Conservation (phyloP, 2,797 vertebrate genomes). For the Thaleichthys pacificus region DNA sequence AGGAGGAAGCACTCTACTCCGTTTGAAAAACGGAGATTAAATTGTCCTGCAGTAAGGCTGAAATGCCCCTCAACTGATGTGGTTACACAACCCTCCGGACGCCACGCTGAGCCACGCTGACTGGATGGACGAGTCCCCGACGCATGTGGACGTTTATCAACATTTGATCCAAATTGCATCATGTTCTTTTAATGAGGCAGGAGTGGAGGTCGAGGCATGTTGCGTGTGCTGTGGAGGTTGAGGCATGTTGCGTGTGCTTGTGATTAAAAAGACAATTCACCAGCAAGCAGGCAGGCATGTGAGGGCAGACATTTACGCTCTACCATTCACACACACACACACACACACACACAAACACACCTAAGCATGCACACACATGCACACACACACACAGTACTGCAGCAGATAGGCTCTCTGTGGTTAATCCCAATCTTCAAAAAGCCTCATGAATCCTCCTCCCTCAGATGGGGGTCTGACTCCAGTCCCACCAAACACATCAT, state of each 20-base stretch:
- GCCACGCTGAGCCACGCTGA: slow-evolving; percentile 30
- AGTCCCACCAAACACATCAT: slow-evolving; percentile 43
- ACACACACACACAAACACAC: not conserved
- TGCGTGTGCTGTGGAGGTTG: slow-evolving; percentile 44
- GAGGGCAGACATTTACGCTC: not conserved
- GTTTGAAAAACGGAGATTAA: slow-evolving; percentile 62
- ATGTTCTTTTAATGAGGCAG: slow-evolving; percentile 71
- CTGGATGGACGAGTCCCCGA: slow-evolving; percentile 47
- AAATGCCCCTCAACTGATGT: slow-evolving; percentile 61
- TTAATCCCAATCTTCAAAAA: slow-evolving; percentile 10
- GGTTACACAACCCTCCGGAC: slow-evolving; percentile 49
- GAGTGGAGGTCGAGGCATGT: slow-evolving; percentile 44
- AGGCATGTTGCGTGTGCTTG: slow-evolving; percentile 36
- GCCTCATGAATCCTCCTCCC: slow-evolving; percentile 13
- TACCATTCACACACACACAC: not conserved
- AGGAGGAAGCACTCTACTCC: slow-evolving; percentile 56
- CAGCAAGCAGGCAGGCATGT: slow-evolving; percentile 3
- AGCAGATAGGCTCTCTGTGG: not conserved
- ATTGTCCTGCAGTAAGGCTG: slow-evolving; percentile 58
- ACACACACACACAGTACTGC: slow-evolving; percentile 1
- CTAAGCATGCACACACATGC: slow-evolving; percentile 5
- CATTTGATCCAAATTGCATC: slow-evolving; percentile 68
- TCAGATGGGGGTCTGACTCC: slow-evolving; percentile 40
- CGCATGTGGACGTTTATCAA: slow-evolving; percentile 67
- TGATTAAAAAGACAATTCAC: slow-evolving; percentile 36